Evolutionary conservation across 2,888 invertebrate species (phyloP).

Genomic region (Polydrusus tereticollis): DNA sequence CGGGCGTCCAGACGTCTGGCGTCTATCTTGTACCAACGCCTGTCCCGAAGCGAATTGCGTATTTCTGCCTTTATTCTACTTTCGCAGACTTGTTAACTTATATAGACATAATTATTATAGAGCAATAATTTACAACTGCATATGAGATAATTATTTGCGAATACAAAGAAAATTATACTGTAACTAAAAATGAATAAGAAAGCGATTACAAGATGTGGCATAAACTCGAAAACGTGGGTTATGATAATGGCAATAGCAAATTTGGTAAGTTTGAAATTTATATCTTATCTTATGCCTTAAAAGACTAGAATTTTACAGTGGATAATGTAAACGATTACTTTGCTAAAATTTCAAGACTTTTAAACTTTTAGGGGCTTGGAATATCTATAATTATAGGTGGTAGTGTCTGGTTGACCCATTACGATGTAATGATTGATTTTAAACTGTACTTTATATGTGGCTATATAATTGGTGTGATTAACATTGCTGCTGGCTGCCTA

Average conservation of each 20-base stretch:
- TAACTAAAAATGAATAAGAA: not conserved
- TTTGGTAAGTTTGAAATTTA: conserved; percentile 35
- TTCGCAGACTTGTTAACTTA: not conserved
- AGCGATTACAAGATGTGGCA: conserved; percentile 20
- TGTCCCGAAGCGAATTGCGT: not conserved
- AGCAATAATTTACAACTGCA: not conserved
- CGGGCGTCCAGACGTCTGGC: conserved; percentile 47
- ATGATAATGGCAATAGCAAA: conserved; percentile 43
- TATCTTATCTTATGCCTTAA: too few relatives aligned
- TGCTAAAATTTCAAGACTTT: not conserved
- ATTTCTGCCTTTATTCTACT: not conserved
- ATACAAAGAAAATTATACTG: not conserved
- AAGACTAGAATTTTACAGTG: too few relatives aligned
- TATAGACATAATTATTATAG: not conserved
- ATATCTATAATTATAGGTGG: conserved; percentile 40
- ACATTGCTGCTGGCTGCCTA: conserved; percentile 36
- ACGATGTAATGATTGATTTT: not conserved
- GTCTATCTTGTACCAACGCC: conserved; percentile 17
- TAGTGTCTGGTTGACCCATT: conserved; percentile 32
- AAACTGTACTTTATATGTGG: conserved; percentile 38
- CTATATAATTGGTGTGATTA: conserved; percentile 34
- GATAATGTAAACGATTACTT: not conserved
- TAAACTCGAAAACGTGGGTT: conserved; percentile 43
- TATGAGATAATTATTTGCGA: not conserved
- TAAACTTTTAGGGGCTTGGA: conserved; percentile 39